Conservation (phyloP, 2,113 vertebrate genomes). For the Corythornis cristatus region DNA sequence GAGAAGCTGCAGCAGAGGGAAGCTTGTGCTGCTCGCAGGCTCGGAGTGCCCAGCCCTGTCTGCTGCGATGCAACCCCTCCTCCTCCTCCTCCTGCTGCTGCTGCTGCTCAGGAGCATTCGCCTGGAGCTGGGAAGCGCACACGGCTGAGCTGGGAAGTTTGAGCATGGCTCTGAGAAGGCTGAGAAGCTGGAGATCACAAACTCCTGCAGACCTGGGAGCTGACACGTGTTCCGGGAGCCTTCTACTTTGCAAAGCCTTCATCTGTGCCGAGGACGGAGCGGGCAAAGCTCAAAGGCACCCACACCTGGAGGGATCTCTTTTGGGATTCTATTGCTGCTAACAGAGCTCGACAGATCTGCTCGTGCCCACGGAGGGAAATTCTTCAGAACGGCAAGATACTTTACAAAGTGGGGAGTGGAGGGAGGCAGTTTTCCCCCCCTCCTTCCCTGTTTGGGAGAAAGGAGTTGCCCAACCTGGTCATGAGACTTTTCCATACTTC, state of each 20-base stretch:
- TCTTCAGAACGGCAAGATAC: fast-evolving
- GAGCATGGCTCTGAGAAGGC: slow-evolving; percentile 43
- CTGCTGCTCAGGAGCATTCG: slow-evolving; percentile 29
- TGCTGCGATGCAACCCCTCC: background rate
- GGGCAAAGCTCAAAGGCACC: background rate
- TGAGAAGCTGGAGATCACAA: background rate
- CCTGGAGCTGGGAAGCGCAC: slow-evolving; percentile 36
- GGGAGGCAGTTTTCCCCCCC: background rate
- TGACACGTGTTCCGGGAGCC: background rate
- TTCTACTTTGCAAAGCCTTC: background rate
- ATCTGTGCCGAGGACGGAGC: background rate
- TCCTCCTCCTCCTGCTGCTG: slow-evolving; percentile 16
- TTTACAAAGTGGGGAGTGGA: background rate
- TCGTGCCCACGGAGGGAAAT: background rate
- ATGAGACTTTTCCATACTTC: slow-evolving; percentile 43
- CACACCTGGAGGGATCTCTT: background rate
- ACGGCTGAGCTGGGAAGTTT: background rate
- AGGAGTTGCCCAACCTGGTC: slow-evolving; percentile 53
- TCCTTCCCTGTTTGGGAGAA: background rate
- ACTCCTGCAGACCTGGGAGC: background rate
- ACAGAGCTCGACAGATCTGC: background rate
- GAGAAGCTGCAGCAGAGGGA: no score
- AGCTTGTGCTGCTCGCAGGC: no score
- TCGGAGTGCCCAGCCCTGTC: background rate
- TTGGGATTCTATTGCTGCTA: background rate